Conservation (phyloP, 2,888 invertebrate genomes). For the Himalopsyche anomala region DNA sequence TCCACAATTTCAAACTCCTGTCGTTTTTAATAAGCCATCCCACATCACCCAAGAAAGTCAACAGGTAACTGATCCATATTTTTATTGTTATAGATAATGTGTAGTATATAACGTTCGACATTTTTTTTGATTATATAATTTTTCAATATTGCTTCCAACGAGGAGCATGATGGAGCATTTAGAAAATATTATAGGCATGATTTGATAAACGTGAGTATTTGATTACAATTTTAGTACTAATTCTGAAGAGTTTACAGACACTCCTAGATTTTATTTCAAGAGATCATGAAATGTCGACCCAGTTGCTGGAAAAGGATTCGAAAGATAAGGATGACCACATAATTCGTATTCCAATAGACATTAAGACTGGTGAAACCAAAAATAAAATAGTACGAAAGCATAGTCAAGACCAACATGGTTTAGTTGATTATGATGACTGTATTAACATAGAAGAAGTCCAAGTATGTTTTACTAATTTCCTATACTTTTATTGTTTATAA, state of each 20-base stretch:
- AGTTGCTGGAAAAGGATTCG: not conserved
- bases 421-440: not conserved
- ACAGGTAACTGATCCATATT: not conserved
- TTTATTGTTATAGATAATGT: not conserved
- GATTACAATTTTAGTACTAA: not conserved
- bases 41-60: not conserved
- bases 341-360: slow-evolving; percentile 74
- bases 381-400: not conserved
- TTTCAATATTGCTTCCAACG: no score
- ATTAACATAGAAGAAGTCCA: not conserved
- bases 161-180: no score
- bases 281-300: not conserved
- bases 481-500: no score
- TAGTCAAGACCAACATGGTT: not conserved
- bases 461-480: not conserved
- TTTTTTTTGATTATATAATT: no score
- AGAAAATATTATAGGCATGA: no score
- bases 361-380: slow-evolving; percentile 66
- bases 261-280: not conserved
- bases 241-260: not conserved
- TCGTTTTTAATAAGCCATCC: slow-evolving; percentile 73
- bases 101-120: no score
- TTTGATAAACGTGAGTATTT: not conserved
- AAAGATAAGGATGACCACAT: slow-evolving; percentile 61
- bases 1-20: slow-evolving; percentile 75